Conservation (phyloP, 1,140 invertebrate species). For the Hyphantria cunea region DNA sequence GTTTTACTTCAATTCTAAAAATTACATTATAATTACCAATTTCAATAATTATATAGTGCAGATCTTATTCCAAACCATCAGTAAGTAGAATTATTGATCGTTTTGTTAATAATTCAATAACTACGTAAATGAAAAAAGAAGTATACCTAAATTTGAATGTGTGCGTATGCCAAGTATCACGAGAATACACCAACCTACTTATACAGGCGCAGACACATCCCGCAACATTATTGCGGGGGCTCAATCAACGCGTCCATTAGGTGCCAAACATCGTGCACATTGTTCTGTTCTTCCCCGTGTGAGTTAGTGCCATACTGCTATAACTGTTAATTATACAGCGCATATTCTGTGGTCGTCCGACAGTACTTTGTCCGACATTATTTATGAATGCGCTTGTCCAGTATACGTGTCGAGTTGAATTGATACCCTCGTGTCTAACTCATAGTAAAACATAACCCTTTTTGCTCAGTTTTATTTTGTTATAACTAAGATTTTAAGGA, state of each 20-base stretch:
- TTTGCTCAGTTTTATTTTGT: no score
- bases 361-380: constrained; percentile 58
- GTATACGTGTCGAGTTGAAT: constrained; percentile 1
- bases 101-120: no score
- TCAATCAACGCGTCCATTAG: constrained; percentile 64
- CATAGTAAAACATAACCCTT: no score
- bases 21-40: no score
- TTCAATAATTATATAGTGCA: no score
- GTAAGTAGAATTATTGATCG: no score
- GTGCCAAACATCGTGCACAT: constrained; percentile 59
- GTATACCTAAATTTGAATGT: no score
- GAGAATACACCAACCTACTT: background rate
- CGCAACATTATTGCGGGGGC: constrained; percentile 57
- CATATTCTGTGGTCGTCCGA: constrained; percentile 48
- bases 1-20: background rate
- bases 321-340: constrained; percentile 74
- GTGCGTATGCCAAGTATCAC: no score
- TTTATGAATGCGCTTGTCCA: constrained; percentile 60
- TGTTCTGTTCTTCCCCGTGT: constrained; percentile 58
- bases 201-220: constrained; percentile 9
- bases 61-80: no score
- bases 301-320: constrained; percentile 65
- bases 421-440: no score
- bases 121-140: no score
- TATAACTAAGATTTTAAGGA: no score